phyloP scores from a whole-genome alignment of 2,888 invertebrate genomes.

The Stegana nigrithorax region DNA sequence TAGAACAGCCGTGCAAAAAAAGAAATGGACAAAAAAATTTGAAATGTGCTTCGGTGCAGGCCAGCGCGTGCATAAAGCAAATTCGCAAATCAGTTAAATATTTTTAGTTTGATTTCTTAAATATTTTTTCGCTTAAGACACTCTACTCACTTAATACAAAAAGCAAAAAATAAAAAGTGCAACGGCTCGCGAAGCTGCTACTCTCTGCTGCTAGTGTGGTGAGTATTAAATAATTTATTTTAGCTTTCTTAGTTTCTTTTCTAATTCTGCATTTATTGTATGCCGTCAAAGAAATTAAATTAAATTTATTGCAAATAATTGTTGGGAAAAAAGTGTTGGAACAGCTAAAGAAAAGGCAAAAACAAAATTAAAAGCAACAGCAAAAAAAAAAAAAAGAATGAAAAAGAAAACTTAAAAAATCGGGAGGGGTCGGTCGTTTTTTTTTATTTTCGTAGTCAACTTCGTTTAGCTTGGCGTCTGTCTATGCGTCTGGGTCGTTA shows the following conservation, averaged over 20 bases:
- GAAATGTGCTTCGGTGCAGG: slow-evolving; percentile 9
- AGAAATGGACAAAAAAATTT: not conserved
- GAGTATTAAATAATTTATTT: not conserved
- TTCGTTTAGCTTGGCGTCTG: not conserved
- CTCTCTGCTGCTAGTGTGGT: too few species aligned
- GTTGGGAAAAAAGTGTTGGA: not conserved
- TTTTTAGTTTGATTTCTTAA: too few species aligned
- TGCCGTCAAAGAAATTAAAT: too few species aligned
- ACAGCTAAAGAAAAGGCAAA: not conserved
- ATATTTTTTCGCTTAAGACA: too few species aligned
- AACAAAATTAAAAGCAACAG: not conserved
- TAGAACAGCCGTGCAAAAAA: not conserved
- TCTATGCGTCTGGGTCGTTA: not conserved
- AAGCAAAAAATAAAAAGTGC: too few species aligned
- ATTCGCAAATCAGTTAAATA: too few species aligned
- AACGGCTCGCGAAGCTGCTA: too few species aligned
- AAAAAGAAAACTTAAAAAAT: not conserved
- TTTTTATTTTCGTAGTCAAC: slow-evolving; percentile 1
- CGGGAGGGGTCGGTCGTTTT: slow-evolving; percentile 10
- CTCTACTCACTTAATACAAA: too few species aligned
- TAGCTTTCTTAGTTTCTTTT: too few species aligned
- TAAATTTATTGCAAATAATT: slow-evolving; percentile 4
- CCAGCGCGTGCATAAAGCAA: not conserved
- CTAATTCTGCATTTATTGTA: too few species aligned
- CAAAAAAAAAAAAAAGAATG: not conserved